Percentiles rank a stretch among this genome's conserved stretches.
phyloP scores from a whole-genome alignment of 2,888 invertebrate species.

The Heteropelma amictum region DNA sequence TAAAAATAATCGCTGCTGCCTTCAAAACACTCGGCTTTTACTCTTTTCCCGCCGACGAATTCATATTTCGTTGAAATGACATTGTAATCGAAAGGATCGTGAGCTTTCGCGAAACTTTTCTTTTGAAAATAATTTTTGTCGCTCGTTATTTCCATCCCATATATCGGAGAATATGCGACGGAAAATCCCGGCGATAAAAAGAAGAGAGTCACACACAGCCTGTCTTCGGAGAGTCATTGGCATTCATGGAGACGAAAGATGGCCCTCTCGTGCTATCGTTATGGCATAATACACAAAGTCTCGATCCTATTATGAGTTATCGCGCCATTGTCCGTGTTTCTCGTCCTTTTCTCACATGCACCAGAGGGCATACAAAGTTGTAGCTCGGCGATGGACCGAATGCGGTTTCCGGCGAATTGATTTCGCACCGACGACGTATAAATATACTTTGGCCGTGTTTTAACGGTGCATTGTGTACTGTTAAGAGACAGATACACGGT shows the following conservation, averaged over 20 bases:
- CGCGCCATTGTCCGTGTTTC: conserved; percentile 70
- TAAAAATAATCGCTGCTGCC: too few species aligned
- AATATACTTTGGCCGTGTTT: conserved; percentile 21
- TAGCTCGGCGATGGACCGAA: conserved; percentile 36
- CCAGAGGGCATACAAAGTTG: conserved; percentile 23
- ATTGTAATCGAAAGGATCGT: too few species aligned
- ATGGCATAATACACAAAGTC: conserved; percentile 67
- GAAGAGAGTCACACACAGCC: conserved; percentile 31
- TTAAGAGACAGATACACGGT: conserved; percentile 3
- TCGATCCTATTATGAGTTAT: conserved; percentile 76
- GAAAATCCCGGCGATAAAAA: conserved; percentile 9
- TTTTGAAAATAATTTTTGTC: too few species aligned
- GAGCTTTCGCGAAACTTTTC: too few species aligned
- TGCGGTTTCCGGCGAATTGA: conserved; percentile 49
- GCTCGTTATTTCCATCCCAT: too few species aligned
- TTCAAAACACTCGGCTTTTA: too few species aligned
- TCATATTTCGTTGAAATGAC: too few species aligned
- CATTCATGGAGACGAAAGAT: conserved; percentile 68
- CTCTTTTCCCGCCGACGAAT: too few species aligned
- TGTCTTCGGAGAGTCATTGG: too few species aligned
- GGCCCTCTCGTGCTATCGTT: conserved; percentile 71
- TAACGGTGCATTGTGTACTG: conserved; percentile 42
- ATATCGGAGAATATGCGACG: too few species aligned
- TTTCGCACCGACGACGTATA: conserved; percentile 37
- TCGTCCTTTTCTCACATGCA: conserved; percentile 1